Base-by-base conservation (phyloP, 2,797 vertebrate genomes). In the Melanotaenia maccullochi region DNA sequence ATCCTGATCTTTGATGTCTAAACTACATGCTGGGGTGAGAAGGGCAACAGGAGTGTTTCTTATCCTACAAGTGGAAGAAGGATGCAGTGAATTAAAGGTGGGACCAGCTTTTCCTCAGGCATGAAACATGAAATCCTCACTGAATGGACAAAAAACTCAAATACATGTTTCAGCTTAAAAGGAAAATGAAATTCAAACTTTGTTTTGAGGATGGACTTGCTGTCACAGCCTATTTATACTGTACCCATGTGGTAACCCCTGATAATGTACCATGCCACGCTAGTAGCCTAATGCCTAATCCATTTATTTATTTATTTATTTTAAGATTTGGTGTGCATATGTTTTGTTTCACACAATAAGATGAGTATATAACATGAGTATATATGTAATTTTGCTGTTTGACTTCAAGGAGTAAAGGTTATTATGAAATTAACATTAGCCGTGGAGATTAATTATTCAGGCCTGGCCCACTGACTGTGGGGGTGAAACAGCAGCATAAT, bases 1-100 rank as follows among this genome's bases (percentile, higher is more conserved):
- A n/a, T 52, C 9, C 42, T 81, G 75, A 65, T 58, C 75, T 82
- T 74, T 16, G 18, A 67, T 71, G 61, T 55, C 68, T 76, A 54
- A 66, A 71, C 66, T 70, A 78, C 64, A 80, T 58, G 60, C 68
- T 74, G 62, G 62, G 56, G 73, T 71, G 70, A 83, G 69, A 51
- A 76, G 68, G 72, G 54, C 78, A 85, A 59, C 74, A 60, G 32
- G 42, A 63, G 78, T 59, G 75, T 74, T 75, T 82, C 60, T 79
- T 47, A 71, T 85, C 71, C 56, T 52, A 64, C 65, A 25, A 36
- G 72, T 74, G 75, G 56, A 74, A 51, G 28, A 73, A 58, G 32
- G 36, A 65, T 33, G 38, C 49, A 59, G 8, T 44, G 59, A 73
- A 56, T 68, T 68, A 66, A 57, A 44, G 51, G 47, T 51, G 57